Conservation (phyloP, 2,113 vertebrate species). For the Athene cunicularia region DNA sequence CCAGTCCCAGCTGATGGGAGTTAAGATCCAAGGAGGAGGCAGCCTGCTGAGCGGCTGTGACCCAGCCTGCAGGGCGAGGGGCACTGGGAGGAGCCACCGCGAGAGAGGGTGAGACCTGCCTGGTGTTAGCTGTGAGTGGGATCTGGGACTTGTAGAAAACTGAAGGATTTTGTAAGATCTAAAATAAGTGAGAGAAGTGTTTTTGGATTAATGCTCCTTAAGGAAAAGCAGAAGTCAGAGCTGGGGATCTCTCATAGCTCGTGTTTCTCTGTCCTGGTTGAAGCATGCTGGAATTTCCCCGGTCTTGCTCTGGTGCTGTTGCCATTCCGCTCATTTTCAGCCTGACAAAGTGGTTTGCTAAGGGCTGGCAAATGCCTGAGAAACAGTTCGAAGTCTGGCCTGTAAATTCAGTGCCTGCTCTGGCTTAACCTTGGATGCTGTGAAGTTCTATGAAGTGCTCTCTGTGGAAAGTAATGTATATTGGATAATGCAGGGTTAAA, state of each 20-base stretch:
- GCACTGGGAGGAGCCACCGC: no score
- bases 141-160: background rate
- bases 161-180: fast-evolving
- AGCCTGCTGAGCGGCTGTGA: no score
- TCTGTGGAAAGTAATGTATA: background rate
- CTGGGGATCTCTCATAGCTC: background rate
- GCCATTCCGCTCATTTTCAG: fast-evolving
- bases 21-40: fast-evolving
- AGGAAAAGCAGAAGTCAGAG: background rate
- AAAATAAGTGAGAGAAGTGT: background rate
- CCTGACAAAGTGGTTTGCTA: background rate
- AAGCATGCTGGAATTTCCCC: fast-evolving
- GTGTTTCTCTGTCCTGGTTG: background rate
- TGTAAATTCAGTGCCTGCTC: background rate
- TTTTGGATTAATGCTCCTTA: background rate
- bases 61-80: fast-evolving
- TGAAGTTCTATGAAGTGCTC: background rate
- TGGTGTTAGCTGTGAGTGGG: no score
- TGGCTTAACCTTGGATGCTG: background rate
- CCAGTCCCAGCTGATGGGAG: background rate
- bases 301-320: background rate
- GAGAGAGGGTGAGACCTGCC: background rate
- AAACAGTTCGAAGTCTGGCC: background rate
- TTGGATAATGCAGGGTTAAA: background rate
- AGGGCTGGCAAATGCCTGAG: background rate